Evolutionary conservation across 2,797 vertebrate genomes (phyloP), one percentile per base, ranked within the genome.

Genomic region (Falco berigora): DNA sequence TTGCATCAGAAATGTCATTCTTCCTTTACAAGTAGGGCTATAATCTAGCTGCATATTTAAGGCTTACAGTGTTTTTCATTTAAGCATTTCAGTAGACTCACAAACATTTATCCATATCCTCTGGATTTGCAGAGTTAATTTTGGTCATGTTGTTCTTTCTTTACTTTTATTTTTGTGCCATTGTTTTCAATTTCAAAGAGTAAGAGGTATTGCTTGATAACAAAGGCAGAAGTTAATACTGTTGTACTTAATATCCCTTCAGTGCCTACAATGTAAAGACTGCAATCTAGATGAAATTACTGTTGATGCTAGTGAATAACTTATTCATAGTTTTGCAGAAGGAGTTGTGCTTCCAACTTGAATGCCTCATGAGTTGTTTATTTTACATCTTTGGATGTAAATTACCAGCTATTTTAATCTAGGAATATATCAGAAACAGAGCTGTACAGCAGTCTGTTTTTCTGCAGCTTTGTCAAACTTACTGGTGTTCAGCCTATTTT

Each of bases 381-480:
- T 96, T 97, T 97, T 97, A 93, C 58, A 90, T 93, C 90, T 97
- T 95, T 90, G 79, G 91, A 96, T 95, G 91, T 95, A 97, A 97
- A 97, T 96, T 79, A 93, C 95, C 73, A 88, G 64, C 85, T 90
- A 68, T 96, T 96, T 96, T 97, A 97, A 96, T 97, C 79, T 96
- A 77, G 66, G 93, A 97, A 86, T 93, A 55, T 72, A 96, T 96
- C 86, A 92, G 71, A 96, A 97, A 58, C 58, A 93, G 83, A 96
- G 59, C 22, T 42, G 83, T 82, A 89, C 88, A 97, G 64, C 21
- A 44, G 63, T 69, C 59, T 94, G 86, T 14, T 90, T 94, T 95
- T 69, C 66, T 69, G 58, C 66, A 96, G 92, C 82, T 94, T 95
- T 93, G 58, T 96, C 81, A 91, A 94, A 96, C 38, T 69, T 92